Evolutionary conservation across 1,140 invertebrate genomes (phyloP), one percentile per base, ranked within the genome.

Genomic region (Trichonephila clavipes): DNA sequence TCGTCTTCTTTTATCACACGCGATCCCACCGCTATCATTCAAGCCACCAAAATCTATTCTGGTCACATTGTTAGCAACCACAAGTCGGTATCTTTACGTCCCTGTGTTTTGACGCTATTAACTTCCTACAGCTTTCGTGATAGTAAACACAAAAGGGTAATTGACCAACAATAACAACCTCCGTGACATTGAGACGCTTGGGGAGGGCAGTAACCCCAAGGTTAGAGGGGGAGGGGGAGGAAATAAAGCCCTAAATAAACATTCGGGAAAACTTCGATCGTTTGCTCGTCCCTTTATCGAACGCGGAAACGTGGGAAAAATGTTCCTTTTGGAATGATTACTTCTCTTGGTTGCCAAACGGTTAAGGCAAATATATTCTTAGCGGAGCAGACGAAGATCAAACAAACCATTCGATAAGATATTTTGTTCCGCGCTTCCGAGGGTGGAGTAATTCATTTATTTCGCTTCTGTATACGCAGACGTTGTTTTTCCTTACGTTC

Each of bases 131-230:
- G 21, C 40, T 21, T 51, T n/a, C 19, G 40, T 59, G 51, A 85
- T n/a, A 85, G 40, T 18, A 16, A n/a, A 8, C 44, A 85, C 21
- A 59, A 85, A 44, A 51, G 82, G 51, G 58, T 24, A 85, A 85
- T 59, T 85, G 82, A 85, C 82, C 82, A 59, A 85, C 58, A 51
- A 58, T 85, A 85, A 85, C 82, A 85, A 85, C 82, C 82, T 44
- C 51, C 21, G 19, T 58, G 58, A 85, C 44, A 58, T 19, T 28
- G 21, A 82, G 34, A 82, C 34, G 18, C 10, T 28, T 34, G 18
- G 81, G 34, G 66, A n/a, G 69, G 69, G 24, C 69, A 77, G 16
- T 77, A 28, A 77, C 69, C 69, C 69, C 16, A 77, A 77, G 69
- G 34, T 77, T 28, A 28, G 28, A 34, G 69, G 28, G 69, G 28